These are phyloP conservation scores for Drosophila infuscata DNA, from an alignment of 2,888 invertebrate species.

Conservation along the genomic window DNA sequence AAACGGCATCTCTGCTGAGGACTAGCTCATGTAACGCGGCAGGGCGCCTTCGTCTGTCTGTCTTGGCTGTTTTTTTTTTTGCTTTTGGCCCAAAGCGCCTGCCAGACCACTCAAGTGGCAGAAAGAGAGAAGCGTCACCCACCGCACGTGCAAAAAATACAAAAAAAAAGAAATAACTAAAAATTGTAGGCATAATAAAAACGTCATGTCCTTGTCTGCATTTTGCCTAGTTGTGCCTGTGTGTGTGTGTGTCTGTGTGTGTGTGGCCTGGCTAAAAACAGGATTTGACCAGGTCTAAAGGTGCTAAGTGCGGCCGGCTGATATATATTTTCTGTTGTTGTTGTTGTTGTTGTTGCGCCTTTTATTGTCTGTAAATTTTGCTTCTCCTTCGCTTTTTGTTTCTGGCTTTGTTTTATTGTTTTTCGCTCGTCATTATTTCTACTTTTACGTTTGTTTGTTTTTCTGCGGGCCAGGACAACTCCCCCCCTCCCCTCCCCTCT, in stretches of 20 bases:
- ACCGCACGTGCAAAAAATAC: conserved; percentile 40
- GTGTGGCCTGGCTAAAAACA: conserved; percentile 61
- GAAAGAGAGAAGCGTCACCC: conserved; percentile 10
- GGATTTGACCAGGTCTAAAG: conserved; percentile 63
- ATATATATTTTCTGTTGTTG: conserved; percentile 23
- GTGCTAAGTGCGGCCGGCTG: conserved; percentile 76
- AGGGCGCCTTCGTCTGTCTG: conserved; percentile 59
- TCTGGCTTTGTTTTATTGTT: conserved; percentile 70
- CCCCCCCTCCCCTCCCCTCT: conserved; percentile 9
- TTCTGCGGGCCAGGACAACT: conserved; percentile 35
- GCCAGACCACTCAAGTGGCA: background rate
- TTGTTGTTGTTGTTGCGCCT: conserved; percentile 33
- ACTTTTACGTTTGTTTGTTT: conserved; percentile 68
- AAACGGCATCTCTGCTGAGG: conserved; percentile 50
- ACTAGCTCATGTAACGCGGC: conserved; percentile 63
- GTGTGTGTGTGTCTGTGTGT: conserved; percentile 27
- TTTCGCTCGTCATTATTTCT: conserved; percentile 77
- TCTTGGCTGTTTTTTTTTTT: conserved; percentile 7
- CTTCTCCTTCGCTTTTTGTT: conserved; percentile 39
- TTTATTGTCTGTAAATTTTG: conserved; percentile 74
- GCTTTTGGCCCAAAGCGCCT: conserved; percentile 45
- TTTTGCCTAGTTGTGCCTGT: conserved; percentile 26
- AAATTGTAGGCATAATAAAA: conserved; percentile 68
- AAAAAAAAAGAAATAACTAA: conserved; percentile 8
- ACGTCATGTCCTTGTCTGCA: conserved; percentile 74